Percentiles rank a stretch among this genome's conserved stretches.
phyloP scores from a whole-genome alignment of 2,797 vertebrate species.

The Macroramphosus scolopax region DNA sequence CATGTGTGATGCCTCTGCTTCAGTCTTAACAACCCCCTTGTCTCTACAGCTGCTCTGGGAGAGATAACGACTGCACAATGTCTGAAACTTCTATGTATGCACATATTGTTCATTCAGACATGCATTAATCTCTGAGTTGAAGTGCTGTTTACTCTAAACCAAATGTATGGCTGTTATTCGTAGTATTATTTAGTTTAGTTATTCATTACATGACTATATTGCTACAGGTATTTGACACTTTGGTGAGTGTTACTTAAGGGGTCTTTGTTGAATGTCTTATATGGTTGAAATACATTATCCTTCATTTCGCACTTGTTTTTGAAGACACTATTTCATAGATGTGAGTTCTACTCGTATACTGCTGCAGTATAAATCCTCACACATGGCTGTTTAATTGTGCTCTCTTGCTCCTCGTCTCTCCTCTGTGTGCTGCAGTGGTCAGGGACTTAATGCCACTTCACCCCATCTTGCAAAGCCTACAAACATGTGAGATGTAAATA shows the following conservation, averaged over 20 bases:
- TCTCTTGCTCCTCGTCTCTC: conserved; percentile 18
- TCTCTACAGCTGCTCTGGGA: conserved; percentile 37
- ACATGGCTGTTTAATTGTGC: conserved; percentile 12
- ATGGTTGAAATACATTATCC: too few relatives aligned
- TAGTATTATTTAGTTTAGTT: too few relatives aligned
- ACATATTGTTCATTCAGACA: background rate
- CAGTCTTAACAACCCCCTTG: conserved; percentile 59
- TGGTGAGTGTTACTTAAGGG: too few relatives aligned
- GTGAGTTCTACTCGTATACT: background rate
- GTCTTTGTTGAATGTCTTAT: too few relatives aligned
- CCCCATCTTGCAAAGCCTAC: conserved; percentile 40
- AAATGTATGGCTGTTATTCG: background rate
- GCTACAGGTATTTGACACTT: too few relatives aligned
- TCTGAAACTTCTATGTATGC: background rate
- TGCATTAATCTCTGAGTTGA: background rate
- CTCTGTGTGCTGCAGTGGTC: conserved; percentile 25
- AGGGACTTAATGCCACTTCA: conserved; percentile 51
- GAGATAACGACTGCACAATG: conserved; percentile 19
- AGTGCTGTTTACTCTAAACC: background rate
- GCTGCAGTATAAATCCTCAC: conserved; percentile 22
- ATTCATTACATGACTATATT: too few relatives aligned
- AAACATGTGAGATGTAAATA: conserved; percentile 57
- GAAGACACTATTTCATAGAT: too few relatives aligned
- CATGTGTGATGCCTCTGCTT: conserved; percentile 45
- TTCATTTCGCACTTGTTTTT: too few relatives aligned